Conservation (phyloP, 2,888 invertebrate genomes). For the Caenorhabditis sp. region DNA sequence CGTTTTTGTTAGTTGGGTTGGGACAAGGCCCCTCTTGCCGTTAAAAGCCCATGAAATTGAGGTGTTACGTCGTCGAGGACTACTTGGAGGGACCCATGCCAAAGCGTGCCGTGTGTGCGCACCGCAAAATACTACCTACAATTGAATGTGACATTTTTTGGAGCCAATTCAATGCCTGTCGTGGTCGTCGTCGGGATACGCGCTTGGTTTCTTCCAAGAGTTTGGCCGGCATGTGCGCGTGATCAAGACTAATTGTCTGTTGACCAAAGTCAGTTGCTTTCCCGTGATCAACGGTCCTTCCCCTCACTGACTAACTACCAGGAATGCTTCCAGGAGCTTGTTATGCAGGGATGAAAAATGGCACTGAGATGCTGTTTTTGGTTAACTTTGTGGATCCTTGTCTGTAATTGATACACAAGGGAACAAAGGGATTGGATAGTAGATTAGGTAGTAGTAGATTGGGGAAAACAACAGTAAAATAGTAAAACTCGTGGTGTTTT, state of each 20-base stretch:
- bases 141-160: slow-evolving; percentile 68
- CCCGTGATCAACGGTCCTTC: slow-evolving; percentile 54
- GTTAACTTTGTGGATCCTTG: neutral
- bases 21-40: slow-evolving; percentile 47
- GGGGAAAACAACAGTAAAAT: slow-evolving; percentile 15
- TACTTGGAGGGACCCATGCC: slow-evolving; percentile 41
- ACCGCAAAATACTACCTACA: slow-evolving; percentile 64
- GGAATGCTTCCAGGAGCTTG: neutral
- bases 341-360: slow-evolving; percentile 14
- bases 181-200: too few species aligned
- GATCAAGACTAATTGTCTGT: slow-evolving; percentile 59
- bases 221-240: slow-evolving; percentile 52
- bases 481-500: too few species aligned
- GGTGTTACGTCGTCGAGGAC: slow-evolving; percentile 64
- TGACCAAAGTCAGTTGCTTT: slow-evolving; percentile 49
- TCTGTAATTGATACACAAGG: neutral
- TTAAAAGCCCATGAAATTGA: slow-evolving; percentile 67
- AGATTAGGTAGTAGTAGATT: neutral
- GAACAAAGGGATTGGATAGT: too few species aligned
- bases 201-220: slow-evolving; percentile 57
- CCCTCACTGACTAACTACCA: slow-evolving; percentile 26
- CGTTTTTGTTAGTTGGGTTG: slow-evolving; percentile 55
- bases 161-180: slow-evolving; percentile 63
- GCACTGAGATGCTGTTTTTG: too few species aligned
- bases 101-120: slow-evolving; percentile 27